Percentiles rank a stretch among this genome's conserved stretches.
Evolutionary conservation across 2,113 vertebrate genomes (phyloP).

Genomic region (Thomomys bottae): DNA sequence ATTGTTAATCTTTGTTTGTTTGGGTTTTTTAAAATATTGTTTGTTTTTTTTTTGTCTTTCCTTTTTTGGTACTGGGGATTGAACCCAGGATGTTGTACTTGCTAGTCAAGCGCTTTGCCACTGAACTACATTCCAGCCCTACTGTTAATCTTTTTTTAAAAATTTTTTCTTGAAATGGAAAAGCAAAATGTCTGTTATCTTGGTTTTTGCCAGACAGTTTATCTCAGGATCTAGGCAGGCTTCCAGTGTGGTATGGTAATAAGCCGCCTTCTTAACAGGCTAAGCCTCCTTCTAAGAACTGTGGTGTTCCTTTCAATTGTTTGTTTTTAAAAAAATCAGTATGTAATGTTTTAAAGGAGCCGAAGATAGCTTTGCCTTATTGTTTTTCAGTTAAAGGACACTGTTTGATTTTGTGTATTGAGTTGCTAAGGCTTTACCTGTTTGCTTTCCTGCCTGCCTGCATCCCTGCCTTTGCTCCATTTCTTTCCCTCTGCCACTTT

Average conservation of each 20-base stretch:
- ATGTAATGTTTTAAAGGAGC: conserved; percentile 11
- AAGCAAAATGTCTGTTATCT: background rate
- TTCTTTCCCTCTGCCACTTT: background rate
- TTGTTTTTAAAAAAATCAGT: background rate
- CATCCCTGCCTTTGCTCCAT: background rate
- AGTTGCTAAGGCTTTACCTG: background rate
- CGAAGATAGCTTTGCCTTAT: conserved; percentile 6
- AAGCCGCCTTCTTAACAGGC: background rate
- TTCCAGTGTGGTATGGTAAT: background rate
- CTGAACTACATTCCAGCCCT: too few relatives aligned
- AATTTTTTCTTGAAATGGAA: conserved; percentile 1
- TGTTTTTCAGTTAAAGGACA: background rate
- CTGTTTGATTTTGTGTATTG: background rate
- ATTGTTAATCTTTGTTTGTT: too few relatives aligned
- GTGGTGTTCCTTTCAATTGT: background rate
- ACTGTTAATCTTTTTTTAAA: background rate
- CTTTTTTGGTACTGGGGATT: too few relatives aligned
- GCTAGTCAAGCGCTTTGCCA: too few relatives aligned
- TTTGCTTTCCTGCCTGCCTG: background rate
- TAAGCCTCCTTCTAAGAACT: background rate
- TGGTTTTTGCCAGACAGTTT: background rate
- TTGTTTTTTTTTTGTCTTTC: too few relatives aligned
- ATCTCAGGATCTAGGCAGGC: background rate
- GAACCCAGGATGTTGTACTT: too few relatives aligned
- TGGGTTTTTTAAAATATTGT: too few relatives aligned